These are phyloP conservation scores for Ailuropoda melanoleuca DNA, from an alignment of 2,113 vertebrate genomes.

Conservation along the genomic window DNA sequence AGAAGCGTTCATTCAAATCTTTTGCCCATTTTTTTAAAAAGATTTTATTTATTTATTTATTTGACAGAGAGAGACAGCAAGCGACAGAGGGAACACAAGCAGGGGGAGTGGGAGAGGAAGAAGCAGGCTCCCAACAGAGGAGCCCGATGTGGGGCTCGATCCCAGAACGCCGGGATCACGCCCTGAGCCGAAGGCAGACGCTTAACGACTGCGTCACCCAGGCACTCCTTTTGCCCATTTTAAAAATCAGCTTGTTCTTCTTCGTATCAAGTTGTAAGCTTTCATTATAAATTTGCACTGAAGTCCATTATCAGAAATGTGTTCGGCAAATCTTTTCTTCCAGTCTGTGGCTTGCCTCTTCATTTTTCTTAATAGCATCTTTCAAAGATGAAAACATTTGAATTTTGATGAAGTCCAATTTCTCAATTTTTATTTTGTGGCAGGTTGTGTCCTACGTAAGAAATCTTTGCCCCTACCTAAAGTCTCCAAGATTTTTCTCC, in stretches of 20 bases:
- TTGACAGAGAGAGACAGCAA: too few species aligned
- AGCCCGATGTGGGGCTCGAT: too few species aligned
- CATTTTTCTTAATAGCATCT: neutral
- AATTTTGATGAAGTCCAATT: neutral
- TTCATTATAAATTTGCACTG: neutral
- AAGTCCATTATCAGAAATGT: neutral
- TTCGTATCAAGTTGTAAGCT: neutral
- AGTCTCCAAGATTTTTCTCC: neutral
- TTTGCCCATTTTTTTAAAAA: neutral
- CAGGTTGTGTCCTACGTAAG: neutral
- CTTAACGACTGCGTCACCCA: too few species aligned
- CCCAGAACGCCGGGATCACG: too few species aligned
- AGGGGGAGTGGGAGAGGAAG: too few species aligned
- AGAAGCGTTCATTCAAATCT: neutral
- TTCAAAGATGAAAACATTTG: neutral
- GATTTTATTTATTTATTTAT: too few species aligned
- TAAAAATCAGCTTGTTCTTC: neutral
- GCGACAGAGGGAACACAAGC: too few species aligned
- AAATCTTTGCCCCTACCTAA: neutral
- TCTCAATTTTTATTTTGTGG: neutral
- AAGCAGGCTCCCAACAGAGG: too few species aligned
- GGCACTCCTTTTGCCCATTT: neutral
- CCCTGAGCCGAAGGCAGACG: too few species aligned
- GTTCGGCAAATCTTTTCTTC: slow-evolving; percentile 2
- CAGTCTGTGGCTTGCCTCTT: neutral